Percentiles rank a stretch among this genome's conserved stretches.
Conservation (phyloP, 2,797 vertebrate species). For the Agapornis canus region DNA sequence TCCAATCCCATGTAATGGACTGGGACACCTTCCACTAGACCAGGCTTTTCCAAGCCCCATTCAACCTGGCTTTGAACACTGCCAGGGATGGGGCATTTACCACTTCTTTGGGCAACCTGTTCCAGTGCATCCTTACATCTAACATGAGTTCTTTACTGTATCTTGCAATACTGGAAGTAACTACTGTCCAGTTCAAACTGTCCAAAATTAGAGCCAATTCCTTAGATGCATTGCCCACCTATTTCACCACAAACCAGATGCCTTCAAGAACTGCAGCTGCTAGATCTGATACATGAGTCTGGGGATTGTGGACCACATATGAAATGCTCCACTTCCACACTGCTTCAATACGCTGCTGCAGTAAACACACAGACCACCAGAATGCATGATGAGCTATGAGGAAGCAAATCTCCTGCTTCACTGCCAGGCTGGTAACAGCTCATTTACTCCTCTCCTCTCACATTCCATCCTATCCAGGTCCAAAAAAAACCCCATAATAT, state of each 20-base stretch:
- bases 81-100: neutral
- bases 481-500: accelerated
- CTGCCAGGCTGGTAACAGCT: neutral
- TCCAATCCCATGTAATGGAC: neutral
- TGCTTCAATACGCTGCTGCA: neutral
- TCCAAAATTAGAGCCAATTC: neutral
- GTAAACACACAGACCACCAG: neutral
- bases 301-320: neutral
- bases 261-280: neutral
- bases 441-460: neutral
- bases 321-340: neutral
- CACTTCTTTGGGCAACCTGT: neutral
- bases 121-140: neutral
- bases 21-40: neutral
- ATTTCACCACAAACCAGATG: neutral
- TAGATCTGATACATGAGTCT: neutral
- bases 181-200: neutral
- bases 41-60: neutral
- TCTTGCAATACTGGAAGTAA: neutral
- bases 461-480: neutral
- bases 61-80: neutral
- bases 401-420: neutral
- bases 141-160: neutral
- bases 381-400: neutral
- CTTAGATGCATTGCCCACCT: neutral